Base-by-base conservation (phyloP, 2,888 invertebrate genomes). In the Nesidiocoris tenuis region DNA sequence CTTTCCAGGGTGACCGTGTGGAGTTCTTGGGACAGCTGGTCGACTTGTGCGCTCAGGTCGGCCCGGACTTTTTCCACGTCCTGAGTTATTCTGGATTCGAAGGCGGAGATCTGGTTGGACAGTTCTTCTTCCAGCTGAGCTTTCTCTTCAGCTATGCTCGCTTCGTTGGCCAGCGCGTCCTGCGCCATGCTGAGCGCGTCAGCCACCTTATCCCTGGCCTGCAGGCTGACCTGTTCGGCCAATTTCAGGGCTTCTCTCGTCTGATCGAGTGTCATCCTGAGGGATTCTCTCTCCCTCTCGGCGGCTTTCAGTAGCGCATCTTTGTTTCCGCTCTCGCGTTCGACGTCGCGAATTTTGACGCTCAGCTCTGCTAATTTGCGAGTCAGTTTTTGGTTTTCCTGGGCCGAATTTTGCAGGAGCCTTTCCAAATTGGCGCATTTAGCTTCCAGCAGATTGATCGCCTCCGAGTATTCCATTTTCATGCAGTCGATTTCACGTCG, bases 101-200 rank as follows among this genome's bases (percentile, higher is more conserved):
- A 65, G 7, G 54, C 75, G 16, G 70, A 71, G 1, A 77, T 18
- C 19, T 57, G 61, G 17, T 70, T 61, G 54, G 54, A 25, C 23
- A 78, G 9, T 54, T 64, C 74, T 59, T 72, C 66, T 71, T 78
- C 78, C 16, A 78, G 63, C 70, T 71, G 74, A 55, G 67, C 68
- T 75, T 78, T 78, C 25, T 78, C 78, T 25, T 78, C 78, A 0
- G 76, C 25, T 7, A 76, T 74, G 12, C 65, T 75, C 5, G 78
- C 78, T 75, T 78, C 78, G 61, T 78, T 78, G 7, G 75, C 23
- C 39, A 78, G 59, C 64, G 78, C 78, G 24, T 78, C 78, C 22
- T 78, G 77, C 0, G 75, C 76, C 77, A 75, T 78, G 21, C 18
- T 66, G 23, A 78, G 56, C 23, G 78, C 78, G 22, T 78, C 78